A percentile compares a stretch with the other conserved stretches of the same genome.
These are phyloP conservation scores for Labroides dimidiatus DNA, from an alignment of 2,797 vertebrate genomes.

Conservation along the genomic window DNA sequence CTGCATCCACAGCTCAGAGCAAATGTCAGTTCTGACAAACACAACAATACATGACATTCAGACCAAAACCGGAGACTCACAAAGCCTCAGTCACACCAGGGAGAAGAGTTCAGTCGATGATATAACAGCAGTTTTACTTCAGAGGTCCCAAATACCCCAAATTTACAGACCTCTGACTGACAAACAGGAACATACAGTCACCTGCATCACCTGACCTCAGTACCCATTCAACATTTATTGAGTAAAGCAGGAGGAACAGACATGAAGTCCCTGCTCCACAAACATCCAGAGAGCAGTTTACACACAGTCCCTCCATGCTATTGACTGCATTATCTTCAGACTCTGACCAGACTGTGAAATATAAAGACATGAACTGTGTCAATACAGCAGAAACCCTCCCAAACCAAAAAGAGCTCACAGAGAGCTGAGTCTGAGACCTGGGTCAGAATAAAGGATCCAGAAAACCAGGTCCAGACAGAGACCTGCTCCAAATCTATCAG, in stretches of 20 bases:
- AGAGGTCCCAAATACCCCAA: constrained; percentile 14
- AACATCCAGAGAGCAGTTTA: too few relatives aligned
- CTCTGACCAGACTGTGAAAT: too few relatives aligned
- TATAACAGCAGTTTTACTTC: constrained; percentile 21
- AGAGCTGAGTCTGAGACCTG: too few relatives aligned
- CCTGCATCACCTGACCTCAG: neutral
- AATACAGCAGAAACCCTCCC: too few relatives aligned
- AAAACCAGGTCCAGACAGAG: too few relatives aligned
- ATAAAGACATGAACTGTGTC: too few relatives aligned
- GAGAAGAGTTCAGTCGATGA: constrained; percentile 47
- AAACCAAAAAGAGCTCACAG: too few relatives aligned
- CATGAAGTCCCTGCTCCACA: neutral
- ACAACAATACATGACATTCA: constrained; percentile 50
- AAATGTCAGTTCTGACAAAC: constrained; percentile 54
- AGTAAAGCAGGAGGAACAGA: too few relatives aligned
- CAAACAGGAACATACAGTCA: neutral
- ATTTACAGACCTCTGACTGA: neutral
- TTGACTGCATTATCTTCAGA: too few relatives aligned
- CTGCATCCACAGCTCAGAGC: constrained; percentile 21
- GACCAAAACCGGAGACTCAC: constrained; percentile 26
- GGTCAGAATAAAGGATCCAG: too few relatives aligned
- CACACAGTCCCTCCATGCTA: too few relatives aligned
- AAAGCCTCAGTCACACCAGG: constrained; percentile 11
- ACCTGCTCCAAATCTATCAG: too few relatives aligned
- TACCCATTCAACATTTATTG: constrained; percentile 10